phyloP scores from a whole-genome alignment of 2,797 vertebrate species.

The Gallinago solitaria region DNA sequence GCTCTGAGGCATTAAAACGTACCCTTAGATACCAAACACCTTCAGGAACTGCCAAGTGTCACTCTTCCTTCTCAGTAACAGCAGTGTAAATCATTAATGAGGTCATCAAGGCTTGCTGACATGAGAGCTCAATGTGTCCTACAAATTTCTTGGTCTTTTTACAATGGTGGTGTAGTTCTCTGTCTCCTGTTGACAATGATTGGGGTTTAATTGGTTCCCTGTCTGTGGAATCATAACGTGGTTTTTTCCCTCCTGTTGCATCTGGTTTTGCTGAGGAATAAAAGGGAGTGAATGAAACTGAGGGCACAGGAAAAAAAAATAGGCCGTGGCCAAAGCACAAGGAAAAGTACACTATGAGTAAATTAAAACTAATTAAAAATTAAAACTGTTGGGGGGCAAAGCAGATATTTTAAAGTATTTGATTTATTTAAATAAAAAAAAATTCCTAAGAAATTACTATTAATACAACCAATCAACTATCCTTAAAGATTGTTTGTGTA shows the following conservation, averaged over 20 bases:
- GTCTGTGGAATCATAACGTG: neutral
- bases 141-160: neutral
- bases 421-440: neutral
- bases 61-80: neutral
- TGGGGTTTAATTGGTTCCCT: neutral
- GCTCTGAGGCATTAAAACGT: neutral
- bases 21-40: neutral
- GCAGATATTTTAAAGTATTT: neutral
- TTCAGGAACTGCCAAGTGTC: neutral
- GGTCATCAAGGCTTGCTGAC: neutral
- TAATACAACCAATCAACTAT: neutral
- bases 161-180: accelerated
- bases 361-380: neutral
- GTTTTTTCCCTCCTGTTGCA: neutral
- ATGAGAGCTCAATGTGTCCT: neutral
- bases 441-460: neutral
- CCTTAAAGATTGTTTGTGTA: neutral
- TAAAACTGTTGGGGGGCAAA: neutral
- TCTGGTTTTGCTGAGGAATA: neutral
- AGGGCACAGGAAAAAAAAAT: neutral
- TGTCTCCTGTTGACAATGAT: neutral
- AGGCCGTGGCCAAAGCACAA: neutral
- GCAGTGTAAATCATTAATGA: neutral
- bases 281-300: neutral
- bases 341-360: neutral